These are phyloP conservation scores for Lepidochrysops patricia DNA, from an alignment of 2,888 invertebrate genomes.

Conservation along the genomic window DNA sequence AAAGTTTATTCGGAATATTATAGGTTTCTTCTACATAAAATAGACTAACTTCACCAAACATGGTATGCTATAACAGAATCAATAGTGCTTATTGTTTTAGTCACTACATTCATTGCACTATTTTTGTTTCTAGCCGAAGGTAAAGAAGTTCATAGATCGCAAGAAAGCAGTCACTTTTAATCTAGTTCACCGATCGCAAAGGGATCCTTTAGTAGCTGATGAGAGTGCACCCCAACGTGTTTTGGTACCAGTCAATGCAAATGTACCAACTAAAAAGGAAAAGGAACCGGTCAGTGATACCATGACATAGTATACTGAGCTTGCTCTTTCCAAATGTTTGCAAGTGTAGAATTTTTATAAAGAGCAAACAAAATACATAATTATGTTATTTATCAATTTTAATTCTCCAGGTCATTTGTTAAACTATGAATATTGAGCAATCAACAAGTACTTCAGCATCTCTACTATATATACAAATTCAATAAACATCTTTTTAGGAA, in stretches of 20 bases:
- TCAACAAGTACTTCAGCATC: too few species aligned
- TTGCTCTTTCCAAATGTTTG: too few species aligned
- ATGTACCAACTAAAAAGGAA: slow-evolving; percentile 52
- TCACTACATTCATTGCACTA: slow-evolving; percentile 8
- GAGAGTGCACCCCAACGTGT: slow-evolving; percentile 92
- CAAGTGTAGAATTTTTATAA: too few species aligned
- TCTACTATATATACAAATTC: too few species aligned
- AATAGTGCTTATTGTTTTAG: neutral
- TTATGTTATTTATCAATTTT: too few species aligned
- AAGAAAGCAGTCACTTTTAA: slow-evolving; percentile 94
- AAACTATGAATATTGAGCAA: neutral
- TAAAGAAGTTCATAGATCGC: slow-evolving; percentile 90
- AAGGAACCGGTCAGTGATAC: slow-evolving; percentile 52
- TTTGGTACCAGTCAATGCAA: slow-evolving; percentile 77
- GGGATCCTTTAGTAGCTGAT: slow-evolving; percentile 92
- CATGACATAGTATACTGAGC: too few species aligned
- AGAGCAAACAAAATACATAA: neutral
- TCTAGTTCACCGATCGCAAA: slow-evolving; percentile 94
- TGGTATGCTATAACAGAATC: neutral
- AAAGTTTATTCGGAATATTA: neutral
- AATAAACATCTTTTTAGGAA: slow-evolving; percentile 34
- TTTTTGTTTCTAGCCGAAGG: slow-evolving; percentile 71
- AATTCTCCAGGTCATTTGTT: too few species aligned
- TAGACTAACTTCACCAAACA: neutral
- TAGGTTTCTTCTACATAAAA: neutral